Percentiles rank a stretch among this genome's conserved stretches.
These are phyloP conservation scores for Ceratina calcarata DNA, from an alignment of 1,140 invertebrate genomes.

Conservation along the genomic window DNA sequence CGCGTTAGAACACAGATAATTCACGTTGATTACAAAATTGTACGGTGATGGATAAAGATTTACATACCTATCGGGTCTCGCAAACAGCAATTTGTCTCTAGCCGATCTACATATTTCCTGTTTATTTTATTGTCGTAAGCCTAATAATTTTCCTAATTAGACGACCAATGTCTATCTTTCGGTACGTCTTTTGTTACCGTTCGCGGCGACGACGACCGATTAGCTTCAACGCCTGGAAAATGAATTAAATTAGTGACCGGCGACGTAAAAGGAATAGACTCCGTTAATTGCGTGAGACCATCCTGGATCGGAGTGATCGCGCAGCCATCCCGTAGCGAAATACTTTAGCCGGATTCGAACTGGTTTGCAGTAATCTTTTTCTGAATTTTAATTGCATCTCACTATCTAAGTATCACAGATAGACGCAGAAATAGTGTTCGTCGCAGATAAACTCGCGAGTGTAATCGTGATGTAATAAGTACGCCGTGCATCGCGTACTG, in stretches of 20 bases:
- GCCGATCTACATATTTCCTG: neutral
- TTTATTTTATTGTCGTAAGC: neutral
- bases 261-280: neutral
- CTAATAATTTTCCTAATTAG: neutral
- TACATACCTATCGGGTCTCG: neutral
- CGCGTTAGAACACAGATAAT: neutral
- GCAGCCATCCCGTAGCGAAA: constrained; percentile 58
- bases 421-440: constrained; percentile 39
- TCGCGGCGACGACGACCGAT: neutral
- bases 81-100: neutral
- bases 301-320: constrained; percentile 44
- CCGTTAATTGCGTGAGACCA: constrained; percentile 62
- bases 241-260: constrained; percentile 5
- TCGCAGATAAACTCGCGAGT: constrained; percentile 47
- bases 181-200: no score
- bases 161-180: neutral
- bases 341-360: constrained; percentile 45
- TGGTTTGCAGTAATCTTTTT: constrained; percentile 64
- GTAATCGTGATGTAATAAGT: constrained; percentile 63
- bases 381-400: constrained; percentile 66
- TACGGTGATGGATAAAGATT: constrained; percentile 1
- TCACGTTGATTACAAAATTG: constrained; percentile 35
- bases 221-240: neutral
- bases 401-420: constrained; percentile 41
- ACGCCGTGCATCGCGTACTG: constrained; percentile 44